A percentile compares a stretch with the other conserved stretches of the same genome.
phyloP scores from a whole-genome alignment of 2,797 vertebrate species.

The Pelodytes ibericus region DNA sequence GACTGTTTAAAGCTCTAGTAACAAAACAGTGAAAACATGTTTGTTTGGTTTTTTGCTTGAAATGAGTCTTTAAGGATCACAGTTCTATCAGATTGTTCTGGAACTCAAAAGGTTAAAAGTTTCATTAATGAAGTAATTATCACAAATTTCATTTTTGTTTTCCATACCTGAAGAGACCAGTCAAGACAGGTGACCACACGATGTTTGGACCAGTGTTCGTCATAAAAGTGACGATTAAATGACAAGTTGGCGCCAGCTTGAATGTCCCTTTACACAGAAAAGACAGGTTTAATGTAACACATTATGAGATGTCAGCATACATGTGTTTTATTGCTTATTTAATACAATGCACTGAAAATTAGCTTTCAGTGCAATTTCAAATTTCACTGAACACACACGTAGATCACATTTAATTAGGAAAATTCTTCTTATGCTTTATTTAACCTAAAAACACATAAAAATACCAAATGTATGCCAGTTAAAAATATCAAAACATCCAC shows the following conservation, averaged over 20 bases:
- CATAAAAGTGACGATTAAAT: constrained; percentile 90
- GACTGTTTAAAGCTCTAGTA: too few species aligned
- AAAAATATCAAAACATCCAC: too few species aligned
- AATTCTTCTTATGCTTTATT: neutral
- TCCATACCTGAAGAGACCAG: constrained; percentile 92
- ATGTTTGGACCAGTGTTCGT: constrained; percentile 97
- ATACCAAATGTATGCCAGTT: neutral
- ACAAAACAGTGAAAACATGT: too few species aligned
- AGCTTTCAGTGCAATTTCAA: neutral
- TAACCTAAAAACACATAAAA: neutral
- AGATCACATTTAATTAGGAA: neutral
- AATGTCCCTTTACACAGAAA: constrained; percentile 72
- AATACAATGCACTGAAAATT: too few species aligned
- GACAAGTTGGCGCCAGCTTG: constrained; percentile 90
- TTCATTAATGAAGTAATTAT: neutral
- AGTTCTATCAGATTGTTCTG: too few species aligned
- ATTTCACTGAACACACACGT: neutral
- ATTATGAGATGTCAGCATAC: neutral
- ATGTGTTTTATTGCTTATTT: neutral
- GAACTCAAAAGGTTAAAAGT: neutral
- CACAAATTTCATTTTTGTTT: neutral
- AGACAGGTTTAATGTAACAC: constrained; percentile 9
- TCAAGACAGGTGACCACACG: constrained; percentile 95
- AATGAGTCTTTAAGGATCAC: too few species aligned
- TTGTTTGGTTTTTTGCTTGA: too few species aligned